A percentile compares a stretch with the other conserved stretches of the same genome.
These are phyloP conservation scores for Zonitis immaculata DNA, from an alignment of 2,888 invertebrate genomes.

Conservation along the genomic window DNA sequence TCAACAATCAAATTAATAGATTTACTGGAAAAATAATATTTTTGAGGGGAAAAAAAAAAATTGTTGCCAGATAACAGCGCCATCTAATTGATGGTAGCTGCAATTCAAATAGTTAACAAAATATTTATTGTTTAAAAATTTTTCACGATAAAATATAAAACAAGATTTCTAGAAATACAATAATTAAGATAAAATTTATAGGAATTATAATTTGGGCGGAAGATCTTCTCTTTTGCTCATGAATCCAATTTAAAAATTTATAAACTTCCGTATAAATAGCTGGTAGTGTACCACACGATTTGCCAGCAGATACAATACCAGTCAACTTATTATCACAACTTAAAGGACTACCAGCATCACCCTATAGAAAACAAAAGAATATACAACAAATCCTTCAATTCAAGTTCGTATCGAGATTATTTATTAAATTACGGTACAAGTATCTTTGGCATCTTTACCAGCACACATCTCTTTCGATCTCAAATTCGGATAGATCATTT, in stretches of 20 bases:
- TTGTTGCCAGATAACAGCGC: too few species aligned
- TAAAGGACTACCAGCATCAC: conserved; percentile 21
- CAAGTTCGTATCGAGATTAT: too few species aligned
- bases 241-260: conserved; percentile 12
- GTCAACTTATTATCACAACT: conserved; percentile 12
- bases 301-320: conserved; percentile 19
- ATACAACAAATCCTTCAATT: conserved; percentile 5
- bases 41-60: too few species aligned
- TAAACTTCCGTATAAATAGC: conserved; percentile 11
- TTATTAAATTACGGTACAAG: conserved; percentile 9
- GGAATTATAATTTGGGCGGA: not conserved
- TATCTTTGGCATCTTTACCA: conserved; percentile 5
- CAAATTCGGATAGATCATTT: not conserved
- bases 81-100: too few species aligned
- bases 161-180: not conserved
- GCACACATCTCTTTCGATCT: conserved; percentile 6
- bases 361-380: conserved; percentile 6
- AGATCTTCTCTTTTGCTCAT: not conserved
- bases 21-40: too few species aligned
- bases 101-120: too few species aligned
- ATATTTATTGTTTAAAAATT: not conserved
- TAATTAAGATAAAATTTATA: not conserved
- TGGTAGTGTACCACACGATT: conserved; percentile 12
- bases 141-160: not conserved
- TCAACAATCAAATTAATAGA: not conserved